Evolutionary conservation across 2,797 vertebrate genomes (phyloP).

Genomic region (Lutjanus campechanus): DNA sequence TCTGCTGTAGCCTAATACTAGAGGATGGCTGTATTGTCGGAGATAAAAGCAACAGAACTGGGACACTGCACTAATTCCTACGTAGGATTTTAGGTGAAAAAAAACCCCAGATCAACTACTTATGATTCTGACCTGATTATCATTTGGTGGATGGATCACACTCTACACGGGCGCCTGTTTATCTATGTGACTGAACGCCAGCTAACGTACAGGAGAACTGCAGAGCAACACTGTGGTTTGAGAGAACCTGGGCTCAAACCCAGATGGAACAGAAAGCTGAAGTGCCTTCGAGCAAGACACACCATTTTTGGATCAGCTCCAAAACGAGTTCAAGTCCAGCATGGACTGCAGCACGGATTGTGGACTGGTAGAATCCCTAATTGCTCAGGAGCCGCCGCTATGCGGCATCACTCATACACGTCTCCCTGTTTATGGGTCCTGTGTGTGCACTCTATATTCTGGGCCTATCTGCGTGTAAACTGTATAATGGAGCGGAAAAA

Average conservation of each 20-base stretch:
- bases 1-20: constrained; percentile 31
- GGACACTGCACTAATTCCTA: constrained; percentile 64
- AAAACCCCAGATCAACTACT: constrained; percentile 57
- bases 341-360: too few relatives aligned
- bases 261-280: background rate
- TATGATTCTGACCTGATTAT: constrained; percentile 67
- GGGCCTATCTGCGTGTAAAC: too few relatives aligned
- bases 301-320: background rate
- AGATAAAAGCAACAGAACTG: constrained; percentile 61
- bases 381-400: too few relatives aligned
- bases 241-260: background rate
- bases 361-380: background rate
- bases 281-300: background rate
- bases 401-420: too few relatives aligned
- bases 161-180: constrained; percentile 19
- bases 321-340: background rate
- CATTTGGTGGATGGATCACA: constrained; percentile 53
- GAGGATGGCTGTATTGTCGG: constrained; percentile 22
- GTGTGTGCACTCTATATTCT: too few relatives aligned
- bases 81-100: constrained; percentile 41
- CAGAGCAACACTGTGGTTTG: background rate
- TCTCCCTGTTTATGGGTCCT: too few relatives aligned
- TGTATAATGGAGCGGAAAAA: too few relatives aligned
- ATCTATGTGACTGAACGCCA: constrained; percentile 23
- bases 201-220: background rate